Percentiles rank a stretch among this genome's conserved stretches.
These are phyloP conservation scores for Colinus virginianus DNA, from an alignment of 2,113 vertebrate species.

Conservation along the genomic window DNA sequence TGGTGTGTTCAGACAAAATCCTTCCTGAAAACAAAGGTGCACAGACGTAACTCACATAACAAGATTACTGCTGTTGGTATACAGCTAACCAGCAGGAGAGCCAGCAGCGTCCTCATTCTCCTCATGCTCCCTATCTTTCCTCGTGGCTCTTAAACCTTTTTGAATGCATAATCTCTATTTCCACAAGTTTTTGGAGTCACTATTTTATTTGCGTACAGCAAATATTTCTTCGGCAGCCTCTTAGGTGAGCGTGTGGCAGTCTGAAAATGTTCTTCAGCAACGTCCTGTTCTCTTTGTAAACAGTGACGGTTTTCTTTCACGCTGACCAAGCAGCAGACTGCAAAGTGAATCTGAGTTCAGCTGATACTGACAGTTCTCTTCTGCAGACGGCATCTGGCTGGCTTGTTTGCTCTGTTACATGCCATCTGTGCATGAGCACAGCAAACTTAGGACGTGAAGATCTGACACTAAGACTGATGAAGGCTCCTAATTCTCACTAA, in stretches of 20 bases:
- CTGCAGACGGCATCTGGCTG: background rate
- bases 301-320: background rate
- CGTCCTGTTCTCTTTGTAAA: background rate
- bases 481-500: background rate
- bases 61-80: background rate
- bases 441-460: background rate
- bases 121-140: background rate
- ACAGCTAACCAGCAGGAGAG: background rate
- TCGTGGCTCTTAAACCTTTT: background rate
- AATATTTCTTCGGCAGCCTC: background rate
- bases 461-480: background rate
- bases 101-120: background rate
- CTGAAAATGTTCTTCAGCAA: background rate
- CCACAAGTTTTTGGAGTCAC: background rate
- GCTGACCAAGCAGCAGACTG: background rate
- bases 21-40: background rate
- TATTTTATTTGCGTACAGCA: background rate
- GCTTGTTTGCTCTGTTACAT: background rate
- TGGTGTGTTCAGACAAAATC: background rate
- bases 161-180: background rate
- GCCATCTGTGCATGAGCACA: background rate
- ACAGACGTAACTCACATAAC: background rate
- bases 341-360: constrained; percentile 40
- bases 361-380: background rate
- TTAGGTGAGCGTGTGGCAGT: background rate